Evolutionary conservation across 2,113 vertebrate genomes (phyloP), one percentile per base, ranked within the genome.

Genomic region (Tapirus terrestris): DNA sequence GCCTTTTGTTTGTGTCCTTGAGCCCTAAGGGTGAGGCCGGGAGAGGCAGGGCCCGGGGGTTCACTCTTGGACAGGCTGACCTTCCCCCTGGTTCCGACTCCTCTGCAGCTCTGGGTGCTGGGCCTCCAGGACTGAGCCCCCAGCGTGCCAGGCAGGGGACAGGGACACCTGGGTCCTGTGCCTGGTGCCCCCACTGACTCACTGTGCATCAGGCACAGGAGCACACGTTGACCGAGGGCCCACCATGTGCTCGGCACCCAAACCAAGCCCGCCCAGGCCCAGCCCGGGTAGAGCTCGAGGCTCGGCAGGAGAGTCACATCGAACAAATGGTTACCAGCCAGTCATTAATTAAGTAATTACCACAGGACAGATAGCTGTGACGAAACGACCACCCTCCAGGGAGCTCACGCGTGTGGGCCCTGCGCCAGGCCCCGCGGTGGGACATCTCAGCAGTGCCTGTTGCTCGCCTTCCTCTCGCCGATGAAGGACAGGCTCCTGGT

Each of bases 1-100:
- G 86, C 51, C 65, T 75, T 91, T 95, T 95, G 91, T 96, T 72
- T 84, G 75, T 48, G 67, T 68, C 83, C 91, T 77, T 73, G 93
- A 96, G 76, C 68, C 76, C 39, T 0, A 0, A n/a, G 82, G 86
- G 20, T 36, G 63, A 51, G 79, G 83, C 61, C 16, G 0, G 60
- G 80, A 33, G 81, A 73, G 51, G 79, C 39, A 29, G 43, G 14
- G 17, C 56, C 25, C 11, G 43, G 29, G 75, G 58, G 43, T n/a
- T 79, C 18, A 6, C 53, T 76, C 14, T 23, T 18, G 9, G 56
- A 5, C 60, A 12, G 73, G 60, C 39, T 12, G 31, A 11, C 58
- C 29, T 16, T 83, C 43, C 21, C 31, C 27, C n/a, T 63, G 20
- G 51, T 31, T 51, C 31, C 10, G 31, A 17, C n/a, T 1, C 0